Evolutionary conservation across 1,140 invertebrate genomes (phyloP).

Genomic region (Eueides isabella): DNA sequence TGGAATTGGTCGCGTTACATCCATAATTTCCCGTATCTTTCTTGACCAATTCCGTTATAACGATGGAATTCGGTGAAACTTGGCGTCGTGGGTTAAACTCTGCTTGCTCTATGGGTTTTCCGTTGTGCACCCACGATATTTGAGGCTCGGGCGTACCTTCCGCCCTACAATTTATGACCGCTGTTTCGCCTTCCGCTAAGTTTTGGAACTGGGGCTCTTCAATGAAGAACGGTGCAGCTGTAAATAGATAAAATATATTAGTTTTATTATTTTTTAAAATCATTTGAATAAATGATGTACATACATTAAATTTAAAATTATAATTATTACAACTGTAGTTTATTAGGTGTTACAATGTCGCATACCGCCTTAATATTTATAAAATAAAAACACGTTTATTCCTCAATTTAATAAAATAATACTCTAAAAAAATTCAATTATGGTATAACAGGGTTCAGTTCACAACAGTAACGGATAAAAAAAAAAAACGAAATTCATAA

Average conservation of each 20-base stretch:
- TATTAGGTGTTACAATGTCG: too few relatives aligned
- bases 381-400: too few relatives aligned
- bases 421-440: too few relatives aligned
- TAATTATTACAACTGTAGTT: too few relatives aligned
- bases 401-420: too few relatives aligned
- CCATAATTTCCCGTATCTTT: constrained; percentile 98
- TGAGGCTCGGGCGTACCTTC: constrained; percentile 93
- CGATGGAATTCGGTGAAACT: constrained; percentile 89
- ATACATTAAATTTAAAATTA: too few relatives aligned
- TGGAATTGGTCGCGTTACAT: constrained; percentile 98
- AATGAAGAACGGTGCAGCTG: constrained; percentile 95
- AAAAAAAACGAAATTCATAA: constrained; percentile 17
- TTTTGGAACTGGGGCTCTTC: constrained; percentile 94
- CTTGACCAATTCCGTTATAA: constrained; percentile 92
- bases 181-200: constrained; percentile 95
- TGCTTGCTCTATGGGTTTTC: constrained; percentile 91
- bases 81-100: constrained; percentile 88
- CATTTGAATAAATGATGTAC: too few relatives aligned
- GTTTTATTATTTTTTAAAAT: constrained; percentile 6
- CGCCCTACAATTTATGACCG: constrained; percentile 93
- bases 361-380: too few relatives aligned
- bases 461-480: neutral
- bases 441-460: too few relatives aligned
- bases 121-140: constrained; percentile 98
- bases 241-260: constrained; percentile 14